A percentile compares a stretch with the other conserved stretches of the same genome.
Conservation (phyloP, 2,113 vertebrate species). For the Engraulis encrasicolus region DNA sequence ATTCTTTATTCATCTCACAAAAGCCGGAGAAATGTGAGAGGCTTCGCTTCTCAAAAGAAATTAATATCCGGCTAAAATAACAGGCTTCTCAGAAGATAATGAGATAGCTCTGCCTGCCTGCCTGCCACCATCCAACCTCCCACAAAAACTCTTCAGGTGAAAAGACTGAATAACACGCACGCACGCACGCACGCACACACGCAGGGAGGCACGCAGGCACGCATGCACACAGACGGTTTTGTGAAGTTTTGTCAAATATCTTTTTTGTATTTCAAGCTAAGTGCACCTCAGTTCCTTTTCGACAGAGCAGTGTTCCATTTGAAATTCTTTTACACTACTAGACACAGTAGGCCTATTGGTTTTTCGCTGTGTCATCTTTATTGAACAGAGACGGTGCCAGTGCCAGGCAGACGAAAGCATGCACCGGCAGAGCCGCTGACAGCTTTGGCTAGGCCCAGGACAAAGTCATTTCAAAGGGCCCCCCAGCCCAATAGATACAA, state of each 20-base stretch:
- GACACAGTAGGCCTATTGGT: background rate
- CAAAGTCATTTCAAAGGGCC: too few relatives aligned
- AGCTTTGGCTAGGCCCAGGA: too few relatives aligned
- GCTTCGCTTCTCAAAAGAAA: background rate
- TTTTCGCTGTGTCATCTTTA: background rate
- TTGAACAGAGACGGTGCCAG: background rate
- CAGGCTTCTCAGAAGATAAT: background rate
- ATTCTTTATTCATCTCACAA: background rate
- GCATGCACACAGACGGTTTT: background rate
- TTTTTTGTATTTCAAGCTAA: background rate
- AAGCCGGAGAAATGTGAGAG: background rate
- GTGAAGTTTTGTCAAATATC: background rate
- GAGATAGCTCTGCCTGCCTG: too few relatives aligned
- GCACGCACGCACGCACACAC: background rate
- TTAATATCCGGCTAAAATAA: background rate
- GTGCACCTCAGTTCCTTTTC: background rate
- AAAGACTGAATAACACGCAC: background rate
- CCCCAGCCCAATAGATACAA: too few relatives aligned
- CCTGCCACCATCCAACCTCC: background rate
- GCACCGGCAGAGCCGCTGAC: too few relatives aligned
- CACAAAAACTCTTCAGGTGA: background rate
- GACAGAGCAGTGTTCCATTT: background rate
- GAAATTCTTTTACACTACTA: background rate
- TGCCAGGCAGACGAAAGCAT: background rate
- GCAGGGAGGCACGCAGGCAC: background rate